Evolutionary conservation across 2,888 invertebrate genomes (phyloP), one percentile per base, ranked within the genome.

Genomic region (Dicycla oo): DNA sequence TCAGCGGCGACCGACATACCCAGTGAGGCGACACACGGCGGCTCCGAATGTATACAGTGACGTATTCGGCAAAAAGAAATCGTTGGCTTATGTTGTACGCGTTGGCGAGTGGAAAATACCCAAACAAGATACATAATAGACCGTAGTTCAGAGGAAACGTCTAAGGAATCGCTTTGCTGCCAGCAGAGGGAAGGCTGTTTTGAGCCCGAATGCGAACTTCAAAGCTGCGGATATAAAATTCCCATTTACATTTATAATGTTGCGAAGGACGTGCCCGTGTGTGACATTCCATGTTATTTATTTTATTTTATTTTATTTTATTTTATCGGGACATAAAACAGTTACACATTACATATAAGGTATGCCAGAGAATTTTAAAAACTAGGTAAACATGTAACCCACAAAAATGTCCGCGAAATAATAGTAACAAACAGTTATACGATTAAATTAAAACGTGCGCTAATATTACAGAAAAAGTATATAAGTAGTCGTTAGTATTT

Each of bases 51-150:
- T 56, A 47, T 20, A 49, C 10, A 2, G n/a, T 13, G 51, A 53
- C 51, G 49, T 34, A 15, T 18, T 38, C 7, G 38, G 30, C 23
- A 56, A 45, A 3, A 57, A 15, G 38, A 69, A 69, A 69, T 63
- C 69, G 7, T 51, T 57, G 7, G 69, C 63, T 8, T 54, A 69
- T 54, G 23, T 69, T 54, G 62, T 69, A 26, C 54, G 54, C 13
- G 15, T 15, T 60, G 69, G 69, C 8, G 63, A 70, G 2, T 63
- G 69, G 69, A 70, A 70, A 70, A 63, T n/a, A 43, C 57, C 63
- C 3, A 43, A 63, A 18, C 30, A 64, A 57, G 57, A 64, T 43
- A 26, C 43, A 57, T 40, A 70, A 40, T 70, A 57, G 57, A 70
- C 69, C 57, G 15, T 69, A 38, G 69, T 69, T 20, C 63, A 69